Base-by-base conservation (phyloP, 1,140 invertebrate species). In the Nasonia giraulti region DNA sequence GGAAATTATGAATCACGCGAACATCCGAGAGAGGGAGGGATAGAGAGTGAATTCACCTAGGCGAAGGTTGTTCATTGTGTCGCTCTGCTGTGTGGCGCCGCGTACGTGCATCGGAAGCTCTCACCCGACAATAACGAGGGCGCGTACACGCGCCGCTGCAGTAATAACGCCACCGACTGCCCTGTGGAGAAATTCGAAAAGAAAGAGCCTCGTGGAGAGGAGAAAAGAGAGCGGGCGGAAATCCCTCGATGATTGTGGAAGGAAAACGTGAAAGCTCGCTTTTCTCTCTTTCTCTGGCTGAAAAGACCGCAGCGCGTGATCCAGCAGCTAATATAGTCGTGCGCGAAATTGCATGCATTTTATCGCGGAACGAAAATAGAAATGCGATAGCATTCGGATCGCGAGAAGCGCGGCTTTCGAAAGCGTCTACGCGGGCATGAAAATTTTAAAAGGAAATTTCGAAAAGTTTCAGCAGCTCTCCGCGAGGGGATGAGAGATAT, bases 1-100 rank as follows among this genome's bases (percentile, higher is more conserved):
- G 73, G 73, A 37, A 74, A 74, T 74, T 74, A 74, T 74, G 73
- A 74, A 74, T 74, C 73, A 40, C 33, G 73, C 37, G 33, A 74
- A n/a, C 27, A 37, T 17, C 33, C 73, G 37, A 12, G 73, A 4
- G 17, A 33, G 69, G 23, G 31, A 74, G 50, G 17, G 3, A n/a
- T 62, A n/a, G 20, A n/a, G 33, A 17, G 14, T 8, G 69, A 73
- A 73, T 27, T 17, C 69, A 33, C 27, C 14, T 73, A 33, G 47
- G 47, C 47, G 47, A 50, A 50, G 47, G 12, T 8, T 44, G 23
- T 73, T 73, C 69, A 73, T 73, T 73, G 69, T 73, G 69, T 31
- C 69, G 27, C 69, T 73, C 27, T 69, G 27, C 27, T 14, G 27
- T 17, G 68, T 27, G 69, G 69, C 11, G 69, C 33, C 8, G 69